Evolutionary conservation across 2,113 vertebrate genomes (phyloP).

Genomic region (Salminus brasiliensis): DNA sequence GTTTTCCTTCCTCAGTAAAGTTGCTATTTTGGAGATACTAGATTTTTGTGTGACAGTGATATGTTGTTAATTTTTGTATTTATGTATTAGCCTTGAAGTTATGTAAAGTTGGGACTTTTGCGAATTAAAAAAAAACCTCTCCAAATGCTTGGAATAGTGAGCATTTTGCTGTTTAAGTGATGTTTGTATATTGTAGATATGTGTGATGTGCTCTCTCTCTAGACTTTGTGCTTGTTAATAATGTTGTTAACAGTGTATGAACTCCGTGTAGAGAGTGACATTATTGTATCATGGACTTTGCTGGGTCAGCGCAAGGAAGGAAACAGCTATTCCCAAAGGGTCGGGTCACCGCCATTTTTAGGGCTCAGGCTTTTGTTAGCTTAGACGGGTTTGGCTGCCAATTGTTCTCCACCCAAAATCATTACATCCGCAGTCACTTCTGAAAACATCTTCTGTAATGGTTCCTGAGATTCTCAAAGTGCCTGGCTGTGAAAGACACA

Average conservation of each 20-base stretch:
- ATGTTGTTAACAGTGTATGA: constrained; percentile 49
- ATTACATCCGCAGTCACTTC: constrained; percentile 80
- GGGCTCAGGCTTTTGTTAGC: constrained; percentile 88
- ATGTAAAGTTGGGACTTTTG: too few species aligned
- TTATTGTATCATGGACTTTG: constrained; percentile 72
- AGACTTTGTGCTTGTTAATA: constrained; percentile 20
- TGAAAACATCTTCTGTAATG: constrained; percentile 73
- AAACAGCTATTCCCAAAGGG: constrained; percentile 81
- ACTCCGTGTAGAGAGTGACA: constrained; percentile 60
- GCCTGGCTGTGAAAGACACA: constrained; percentile 31
- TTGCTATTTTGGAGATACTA: too few species aligned
- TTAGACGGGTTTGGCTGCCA: constrained; percentile 81
- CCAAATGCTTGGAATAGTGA: too few species aligned
- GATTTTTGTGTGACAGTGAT: too few species aligned
- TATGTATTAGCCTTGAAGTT: too few species aligned
- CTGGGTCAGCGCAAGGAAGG: constrained; percentile 93
- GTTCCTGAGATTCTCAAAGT: constrained; percentile 20
- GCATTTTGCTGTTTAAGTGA: background rate
- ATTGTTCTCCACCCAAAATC: constrained; percentile 87
- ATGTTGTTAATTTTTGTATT: too few species aligned
- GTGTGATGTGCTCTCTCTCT: background rate
- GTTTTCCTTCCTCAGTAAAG: too few species aligned
- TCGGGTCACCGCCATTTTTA: constrained; percentile 83
- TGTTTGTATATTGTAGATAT: constrained; percentile 1
- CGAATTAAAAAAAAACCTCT: too few species aligned